These are phyloP conservation scores for Glandiceps talaboti DNA, from an alignment of 53 echinoderm and acorn worm genomes.

Conservation along the genomic window DNA sequence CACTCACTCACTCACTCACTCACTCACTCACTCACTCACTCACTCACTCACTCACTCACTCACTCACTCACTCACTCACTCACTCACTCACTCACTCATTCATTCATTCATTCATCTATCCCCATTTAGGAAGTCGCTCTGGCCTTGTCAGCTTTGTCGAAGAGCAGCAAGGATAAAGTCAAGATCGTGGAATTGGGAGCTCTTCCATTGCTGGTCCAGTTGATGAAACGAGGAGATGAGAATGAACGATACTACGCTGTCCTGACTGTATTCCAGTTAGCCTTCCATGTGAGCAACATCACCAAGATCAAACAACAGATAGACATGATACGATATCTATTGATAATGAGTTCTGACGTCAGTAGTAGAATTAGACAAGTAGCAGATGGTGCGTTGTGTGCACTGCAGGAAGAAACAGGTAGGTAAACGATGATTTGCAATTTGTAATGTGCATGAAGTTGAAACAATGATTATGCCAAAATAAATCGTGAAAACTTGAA, in stretches of 20 bases:
- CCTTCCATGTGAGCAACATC: not conserved
- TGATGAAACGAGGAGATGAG: not conserved
- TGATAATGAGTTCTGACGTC: not conserved
- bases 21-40: too few relatives aligned
- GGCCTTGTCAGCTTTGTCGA: not conserved
- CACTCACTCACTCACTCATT: too few relatives aligned
- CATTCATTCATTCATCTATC: too few relatives aligned
- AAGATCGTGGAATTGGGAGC: not conserved
- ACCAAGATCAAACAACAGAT: not conserved
- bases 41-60: too few relatives aligned
- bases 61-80: too few relatives aligned
- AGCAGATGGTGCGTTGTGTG: not conserved
- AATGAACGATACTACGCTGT: not conserved
- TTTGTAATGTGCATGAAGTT: too few relatives aligned
- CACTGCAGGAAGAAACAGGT: too few relatives aligned
- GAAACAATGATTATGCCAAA: too few relatives aligned
- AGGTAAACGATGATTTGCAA: too few relatives aligned
- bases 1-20: too few relatives aligned
- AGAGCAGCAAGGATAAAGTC: not conserved
- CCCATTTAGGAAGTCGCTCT: not conserved
- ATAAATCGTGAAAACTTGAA: too few relatives aligned
- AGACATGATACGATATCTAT: not conserved
- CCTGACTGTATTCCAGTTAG: not conserved
- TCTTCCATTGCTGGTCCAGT: not conserved
- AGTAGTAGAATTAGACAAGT: not conserved